Base-by-base conservation (phyloP, 2,797 vertebrate genomes). In the Hypotaenidia okinawae region DNA sequence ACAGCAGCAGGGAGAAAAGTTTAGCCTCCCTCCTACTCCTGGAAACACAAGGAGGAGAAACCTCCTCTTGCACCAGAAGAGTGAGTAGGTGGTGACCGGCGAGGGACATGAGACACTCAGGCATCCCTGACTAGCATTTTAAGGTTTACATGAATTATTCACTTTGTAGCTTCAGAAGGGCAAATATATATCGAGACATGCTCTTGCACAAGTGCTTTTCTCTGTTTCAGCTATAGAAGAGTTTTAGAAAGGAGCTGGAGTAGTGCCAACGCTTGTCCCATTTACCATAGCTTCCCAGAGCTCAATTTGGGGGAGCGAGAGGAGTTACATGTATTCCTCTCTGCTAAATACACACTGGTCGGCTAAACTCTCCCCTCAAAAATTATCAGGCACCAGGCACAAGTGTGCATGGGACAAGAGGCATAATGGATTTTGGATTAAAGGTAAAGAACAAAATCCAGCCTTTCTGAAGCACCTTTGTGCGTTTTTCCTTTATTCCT, bases 181-280 rank as follows among this genome's bases (percentile, higher is more conserved):
- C 28, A 49, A 92, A 69, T 19, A 10, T 4, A 25, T 41, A 63
- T 23, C 0, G 3, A 76, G 58, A 57, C 32, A 43, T 37, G 67
- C 14, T 69, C 78, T 73, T 86, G 58, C 4, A 6, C 54, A 18
- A 0, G 1, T 45, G 51, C 25, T 73, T 82, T 79, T 54, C 64
- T 59, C 64, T 13, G 39, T 82, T 88, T 49, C 62, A 88, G 21
- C 77, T 61, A 23, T 10, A 76, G 47, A 72, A 66, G 63, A 57
- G 47, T 86, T 94, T 88, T 72, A 88, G 55, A 88, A 72, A 73
- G 62, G 47, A 75, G 35, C 45, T 89, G 87, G 67, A 95, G 33
- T 7, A 45, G 55, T 41, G 83, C 69, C 91, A 96, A 8, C 5
- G 11, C 28, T 87, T 76, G 45, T 94, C 77, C 76, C 51, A 6